Conservation (phyloP, 1,140 invertebrate genomes). For the Acromyrmex heyeri region DNA sequence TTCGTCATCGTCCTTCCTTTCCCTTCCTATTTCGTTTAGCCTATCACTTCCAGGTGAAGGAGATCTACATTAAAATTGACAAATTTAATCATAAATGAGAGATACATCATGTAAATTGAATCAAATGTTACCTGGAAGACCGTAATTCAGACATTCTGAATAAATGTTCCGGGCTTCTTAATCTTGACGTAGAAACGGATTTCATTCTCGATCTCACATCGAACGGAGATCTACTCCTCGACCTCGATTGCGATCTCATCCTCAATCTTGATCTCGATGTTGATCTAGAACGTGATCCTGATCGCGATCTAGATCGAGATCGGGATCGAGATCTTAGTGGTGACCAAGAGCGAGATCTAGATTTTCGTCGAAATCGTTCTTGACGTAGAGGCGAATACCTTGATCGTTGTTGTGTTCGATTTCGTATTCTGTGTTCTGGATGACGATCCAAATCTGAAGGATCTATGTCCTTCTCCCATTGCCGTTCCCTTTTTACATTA, state of each 20-base stretch:
- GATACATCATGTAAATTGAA: not conserved
- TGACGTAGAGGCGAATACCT: constrained; percentile 63
- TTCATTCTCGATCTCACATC: constrained; percentile 72
- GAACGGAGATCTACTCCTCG: constrained; percentile 70
- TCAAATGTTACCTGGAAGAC: constrained; percentile 75
- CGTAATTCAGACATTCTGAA: constrained; percentile 65
- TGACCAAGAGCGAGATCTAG: constrained; percentile 73
- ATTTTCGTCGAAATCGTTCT: constrained; percentile 67
- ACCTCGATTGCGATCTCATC: constrained; percentile 76
- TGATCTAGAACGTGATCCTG: constrained; percentile 72
- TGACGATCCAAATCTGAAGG: constrained; percentile 74
- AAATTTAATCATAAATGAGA: not conserved
- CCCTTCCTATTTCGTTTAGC: constrained; percentile 65
- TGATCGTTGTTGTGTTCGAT: constrained; percentile 60
- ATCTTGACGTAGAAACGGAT: constrained; percentile 71
- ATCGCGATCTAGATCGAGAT: constrained; percentile 63
- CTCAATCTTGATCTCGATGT: constrained; percentile 71
- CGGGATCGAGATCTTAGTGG: constrained; percentile 67
- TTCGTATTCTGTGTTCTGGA: constrained; percentile 61
- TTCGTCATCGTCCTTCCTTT: constrained; percentile 69
- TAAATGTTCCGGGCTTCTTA: constrained; percentile 74
- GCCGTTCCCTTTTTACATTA: constrained; percentile 69
- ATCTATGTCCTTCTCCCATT: constrained; percentile 76
- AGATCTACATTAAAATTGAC: constrained; percentile 76
- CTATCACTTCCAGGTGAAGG: constrained; percentile 76